These are phyloP conservation scores for Rutilus rutilus DNA, from an alignment of 2,113 vertebrate species.

Conservation along the genomic window DNA sequence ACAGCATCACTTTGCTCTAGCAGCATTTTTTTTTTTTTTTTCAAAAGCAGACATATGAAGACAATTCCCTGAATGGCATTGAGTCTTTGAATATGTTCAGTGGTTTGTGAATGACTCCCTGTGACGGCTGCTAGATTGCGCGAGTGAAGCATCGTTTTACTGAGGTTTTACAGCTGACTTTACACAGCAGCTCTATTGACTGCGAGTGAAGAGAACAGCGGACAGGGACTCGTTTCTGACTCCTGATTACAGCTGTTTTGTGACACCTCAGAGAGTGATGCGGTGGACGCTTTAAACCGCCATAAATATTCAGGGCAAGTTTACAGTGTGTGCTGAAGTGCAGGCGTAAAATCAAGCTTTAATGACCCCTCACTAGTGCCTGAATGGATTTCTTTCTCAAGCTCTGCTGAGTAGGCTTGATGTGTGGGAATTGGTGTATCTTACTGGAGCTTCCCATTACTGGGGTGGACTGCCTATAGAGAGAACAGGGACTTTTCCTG, in stretches of 20 bases:
- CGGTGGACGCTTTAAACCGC: slow-evolving; percentile 69
- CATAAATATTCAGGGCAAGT: slow-evolving; percentile 81
- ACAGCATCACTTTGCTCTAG: neutral
- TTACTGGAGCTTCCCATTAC: neutral
- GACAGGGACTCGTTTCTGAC: slow-evolving; percentile 64
- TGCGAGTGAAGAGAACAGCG: slow-evolving; percentile 43
- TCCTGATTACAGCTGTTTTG: slow-evolving; percentile 79
- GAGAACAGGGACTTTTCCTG: neutral
- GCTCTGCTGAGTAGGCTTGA: slow-evolving; percentile 56
- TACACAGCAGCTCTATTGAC: slow-evolving; percentile 67
- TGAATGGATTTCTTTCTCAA: slow-evolving; percentile 62
- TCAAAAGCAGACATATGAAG: neutral
- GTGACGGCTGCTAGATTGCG: neutral
- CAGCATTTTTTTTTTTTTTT: neutral
- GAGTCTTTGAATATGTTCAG: neutral
- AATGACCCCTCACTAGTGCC: slow-evolving; percentile 63
- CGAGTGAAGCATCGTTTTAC: slow-evolving; percentile 33
- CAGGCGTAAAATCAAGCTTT: slow-evolving; percentile 69
- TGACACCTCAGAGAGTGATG: slow-evolving; percentile 75
- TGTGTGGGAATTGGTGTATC: slow-evolving; percentile 33
- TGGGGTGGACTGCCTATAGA: neutral
- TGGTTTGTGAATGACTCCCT: neutral
- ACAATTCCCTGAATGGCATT: neutral
- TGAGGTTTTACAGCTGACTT: slow-evolving; percentile 69
- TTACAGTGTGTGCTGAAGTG: slow-evolving; percentile 75